These are phyloP conservation scores for Rhagoletis zephyria DNA, from an alignment of 1,140 invertebrate species.

Conservation along the genomic window DNA sequence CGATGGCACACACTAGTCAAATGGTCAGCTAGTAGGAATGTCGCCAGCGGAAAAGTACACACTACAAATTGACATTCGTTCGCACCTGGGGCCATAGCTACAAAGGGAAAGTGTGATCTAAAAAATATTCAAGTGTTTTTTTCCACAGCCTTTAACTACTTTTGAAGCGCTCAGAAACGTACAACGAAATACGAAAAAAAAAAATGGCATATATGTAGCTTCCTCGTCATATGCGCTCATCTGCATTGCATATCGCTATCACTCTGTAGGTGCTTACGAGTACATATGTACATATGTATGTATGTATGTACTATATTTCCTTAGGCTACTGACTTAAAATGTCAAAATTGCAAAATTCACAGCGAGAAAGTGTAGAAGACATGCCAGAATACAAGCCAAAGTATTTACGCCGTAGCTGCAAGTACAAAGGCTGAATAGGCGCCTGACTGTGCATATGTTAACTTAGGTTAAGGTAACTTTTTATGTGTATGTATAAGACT, in stretches of 20 bases:
- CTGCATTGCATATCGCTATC: background rate
- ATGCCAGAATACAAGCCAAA: background rate
- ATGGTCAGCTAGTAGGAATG: background rate
- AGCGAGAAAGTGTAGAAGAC: background rate
- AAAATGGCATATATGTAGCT: background rate
- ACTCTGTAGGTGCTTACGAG: background rate
- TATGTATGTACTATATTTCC: background rate
- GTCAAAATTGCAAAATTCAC: conserved; percentile 28
- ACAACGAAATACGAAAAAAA: background rate
- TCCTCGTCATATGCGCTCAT: background rate
- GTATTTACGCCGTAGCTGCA: background rate
- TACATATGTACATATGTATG: background rate
- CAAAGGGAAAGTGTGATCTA: background rate
- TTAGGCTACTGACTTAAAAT: conserved; percentile 39
- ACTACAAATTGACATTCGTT: conserved; percentile 11
- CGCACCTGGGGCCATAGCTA: background rate
- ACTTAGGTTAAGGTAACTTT: conserved; percentile 42
- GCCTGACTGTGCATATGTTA: conserved; percentile 48
- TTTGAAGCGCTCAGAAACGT: too few relatives aligned
- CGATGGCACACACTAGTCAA: background rate
- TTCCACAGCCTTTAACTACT: too few relatives aligned
- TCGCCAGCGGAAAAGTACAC: background rate
- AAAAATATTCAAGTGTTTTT: background rate
- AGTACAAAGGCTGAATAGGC: conserved; percentile 23
- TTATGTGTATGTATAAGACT: conserved; percentile 1